phyloP scores from a whole-genome alignment of 2,888 invertebrate species.

The Erebia palarica region DNA sequence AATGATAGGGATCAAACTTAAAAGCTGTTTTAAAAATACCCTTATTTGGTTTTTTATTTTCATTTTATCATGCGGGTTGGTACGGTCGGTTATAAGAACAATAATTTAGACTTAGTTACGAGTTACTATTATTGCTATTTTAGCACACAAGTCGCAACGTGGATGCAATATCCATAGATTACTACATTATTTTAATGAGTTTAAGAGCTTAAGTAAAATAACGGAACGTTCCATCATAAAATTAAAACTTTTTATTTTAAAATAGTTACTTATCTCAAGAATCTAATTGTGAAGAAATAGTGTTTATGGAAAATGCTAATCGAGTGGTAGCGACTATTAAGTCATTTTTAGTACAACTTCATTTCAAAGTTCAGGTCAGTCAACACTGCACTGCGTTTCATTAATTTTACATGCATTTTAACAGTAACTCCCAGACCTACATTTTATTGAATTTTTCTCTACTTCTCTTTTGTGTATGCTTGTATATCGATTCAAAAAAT shows the following conservation, averaged over 20 bases:
- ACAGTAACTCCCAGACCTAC: too few species aligned
- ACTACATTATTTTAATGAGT: constrained; percentile 32
- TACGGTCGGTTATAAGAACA: constrained; percentile 28
- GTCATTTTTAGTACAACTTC: too few species aligned
- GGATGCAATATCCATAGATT: constrained; percentile 31
- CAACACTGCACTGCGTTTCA: too few species aligned
- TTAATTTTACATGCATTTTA: too few species aligned
- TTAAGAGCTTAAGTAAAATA: constrained; percentile 23
- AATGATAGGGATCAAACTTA: constrained; percentile 34
- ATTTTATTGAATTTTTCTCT: too few species aligned
- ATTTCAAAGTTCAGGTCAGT: too few species aligned
- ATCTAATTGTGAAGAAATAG: constrained; percentile 4
- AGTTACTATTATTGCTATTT: constrained; percentile 31
- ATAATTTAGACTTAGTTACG: constrained; percentile 35
- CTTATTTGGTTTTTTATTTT: constrained; percentile 25
- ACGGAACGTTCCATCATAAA: constrained; percentile 20
- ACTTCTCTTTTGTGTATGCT: too few species aligned
- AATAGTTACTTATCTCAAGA: not conserved
- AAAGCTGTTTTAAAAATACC: constrained; percentile 24
- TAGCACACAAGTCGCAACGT: constrained; percentile 17
- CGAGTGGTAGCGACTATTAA: too few species aligned
- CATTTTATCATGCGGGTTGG: constrained; percentile 12
- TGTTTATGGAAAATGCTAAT: not conserved
- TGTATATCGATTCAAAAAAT: too few species aligned
- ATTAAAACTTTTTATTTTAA: constrained; percentile 21